phyloP scores from a whole-genome alignment of 2,113 vertebrate genomes.

The Callipepla squamata region DNA sequence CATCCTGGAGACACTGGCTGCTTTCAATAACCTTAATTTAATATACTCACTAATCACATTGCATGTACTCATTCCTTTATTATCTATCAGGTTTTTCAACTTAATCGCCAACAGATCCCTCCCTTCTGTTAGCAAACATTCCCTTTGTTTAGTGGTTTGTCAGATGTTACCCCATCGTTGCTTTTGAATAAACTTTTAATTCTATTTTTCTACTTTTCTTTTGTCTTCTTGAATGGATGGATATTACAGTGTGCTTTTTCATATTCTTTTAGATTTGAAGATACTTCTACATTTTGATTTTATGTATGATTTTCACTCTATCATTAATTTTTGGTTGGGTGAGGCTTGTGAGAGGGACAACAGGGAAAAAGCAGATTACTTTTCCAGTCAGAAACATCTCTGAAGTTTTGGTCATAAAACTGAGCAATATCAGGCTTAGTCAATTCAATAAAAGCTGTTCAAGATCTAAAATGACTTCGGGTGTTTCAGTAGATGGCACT shows the following conservation, averaged over 20 bases:
- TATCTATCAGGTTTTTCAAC: neutral
- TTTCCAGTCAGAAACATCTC: neutral
- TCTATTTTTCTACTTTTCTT: neutral
- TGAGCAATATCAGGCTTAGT: neutral
- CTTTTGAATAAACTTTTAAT: neutral
- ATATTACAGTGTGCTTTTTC: neutral
- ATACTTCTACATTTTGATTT: neutral
- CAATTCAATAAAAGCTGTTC: neutral
- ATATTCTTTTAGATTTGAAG: neutral
- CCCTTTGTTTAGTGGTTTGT: neutral
- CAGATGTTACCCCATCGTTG: neutral
- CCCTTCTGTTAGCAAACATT: neutral
- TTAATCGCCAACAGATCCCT: neutral
- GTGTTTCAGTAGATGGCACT: neutral
- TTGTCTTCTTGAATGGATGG: neutral
- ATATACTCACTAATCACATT: conserved; percentile 24
- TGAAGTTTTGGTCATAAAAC: neutral
- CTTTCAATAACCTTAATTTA: conserved; percentile 4
- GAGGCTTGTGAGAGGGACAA: neutral
- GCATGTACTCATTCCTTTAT: neutral
- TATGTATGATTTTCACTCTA: neutral
- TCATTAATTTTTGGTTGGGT: neutral
- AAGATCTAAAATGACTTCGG: neutral
- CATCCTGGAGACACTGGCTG: neutral
- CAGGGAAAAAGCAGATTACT: neutral